Percentiles rank a stretch among this genome's conserved stretches.
These are phyloP conservation scores for Drosophila burlai DNA, from an alignment of 1,140 invertebrate genomes.

Conservation along the genomic window DNA sequence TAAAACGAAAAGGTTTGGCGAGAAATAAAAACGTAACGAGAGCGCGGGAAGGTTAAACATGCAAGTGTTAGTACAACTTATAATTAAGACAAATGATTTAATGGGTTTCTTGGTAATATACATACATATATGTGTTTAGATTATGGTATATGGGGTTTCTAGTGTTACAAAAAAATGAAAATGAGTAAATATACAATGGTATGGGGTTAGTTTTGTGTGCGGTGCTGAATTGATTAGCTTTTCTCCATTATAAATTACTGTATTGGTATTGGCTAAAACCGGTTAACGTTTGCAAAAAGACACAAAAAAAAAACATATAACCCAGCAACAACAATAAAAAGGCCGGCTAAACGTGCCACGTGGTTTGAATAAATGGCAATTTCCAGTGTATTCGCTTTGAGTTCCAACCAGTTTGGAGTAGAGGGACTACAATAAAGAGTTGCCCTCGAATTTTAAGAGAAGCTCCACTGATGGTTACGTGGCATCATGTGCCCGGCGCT, in stretches of 20 bases:
- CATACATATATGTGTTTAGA: not conserved
- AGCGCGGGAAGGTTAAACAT: constrained; percentile 21
- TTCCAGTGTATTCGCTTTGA: not conserved
- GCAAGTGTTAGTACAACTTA: constrained; percentile 13
- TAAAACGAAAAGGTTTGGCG: constrained; percentile 3
- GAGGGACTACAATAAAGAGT: not conserved
- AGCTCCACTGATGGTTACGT: constrained; percentile 16
- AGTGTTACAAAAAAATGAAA: not conserved
- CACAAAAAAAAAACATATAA: not conserved
- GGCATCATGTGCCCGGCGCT: constrained; percentile 3
- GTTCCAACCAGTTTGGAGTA: constrained; percentile 2
- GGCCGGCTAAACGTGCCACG: constrained; percentile 31
- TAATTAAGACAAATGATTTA: not conserved
- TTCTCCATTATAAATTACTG: not conserved
- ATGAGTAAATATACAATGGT: not conserved
- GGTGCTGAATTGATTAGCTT: not conserved
- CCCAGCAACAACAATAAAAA: constrained; percentile 2
- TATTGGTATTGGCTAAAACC: constrained; percentile 20
- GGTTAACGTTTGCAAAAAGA: constrained; percentile 20
- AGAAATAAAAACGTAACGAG: constrained; percentile 11
- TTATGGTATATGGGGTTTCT: constrained; percentile 1
- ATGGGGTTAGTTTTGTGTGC: not conserved
- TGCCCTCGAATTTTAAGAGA: constrained; percentile 10
- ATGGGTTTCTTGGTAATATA: not conserved
- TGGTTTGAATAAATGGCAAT: constrained; percentile 22